Base-by-base conservation (phyloP, 1,140 invertebrate genomes). In the Hycleus phaleratus region DNA sequence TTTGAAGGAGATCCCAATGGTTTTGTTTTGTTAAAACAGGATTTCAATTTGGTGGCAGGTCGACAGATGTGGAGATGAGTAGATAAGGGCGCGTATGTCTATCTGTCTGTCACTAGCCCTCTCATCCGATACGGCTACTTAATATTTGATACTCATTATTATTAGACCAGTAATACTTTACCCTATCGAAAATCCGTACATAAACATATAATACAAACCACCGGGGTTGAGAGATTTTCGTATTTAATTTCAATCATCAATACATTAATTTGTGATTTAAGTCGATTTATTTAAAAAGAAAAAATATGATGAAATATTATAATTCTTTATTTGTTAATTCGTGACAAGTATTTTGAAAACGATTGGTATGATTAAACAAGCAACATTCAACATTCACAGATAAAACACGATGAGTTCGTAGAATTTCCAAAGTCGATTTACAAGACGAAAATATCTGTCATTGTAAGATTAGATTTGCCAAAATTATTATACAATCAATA, bases 81-180 rank as follows among this genome's bases (percentile, higher is more conserved):
- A 55, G 52, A 55, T 55, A 55, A 55, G 52, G 52, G 52, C 45
- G 32, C 45, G 52, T 55, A 46, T 39, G 52, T 55, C 52, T 55
- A 26, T 55, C 45, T 55, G 43, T 38, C 45, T 55, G 52, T 55
- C 52, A 55, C 45, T 46, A 26, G 44, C 45, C 43, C 52, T 55
- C 45, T 47, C 52, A 55, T 55, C 52, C 45, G 52, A 55, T 44
- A 55, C 52, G 32, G 52, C 52, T 47, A 55, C 45, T 55, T 55
- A 55, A 46, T 55, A 55, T 55, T 55, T 55, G 52, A 55, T 55
- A 46, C 44, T 55, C 52, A 46, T 55, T 55, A 55, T 55, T 55
- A 55, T 55, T 46, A 40, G 51, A 53, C 51, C 42, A 52, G 49
- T 52, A 26, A 11, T 42, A 45, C 42, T 10, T 53, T 26, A 32